Evolutionary conservation across 2,113 vertebrate genomes (phyloP), one percentile per base, ranked within the genome.

Genomic region (Uria aalge): DNA sequence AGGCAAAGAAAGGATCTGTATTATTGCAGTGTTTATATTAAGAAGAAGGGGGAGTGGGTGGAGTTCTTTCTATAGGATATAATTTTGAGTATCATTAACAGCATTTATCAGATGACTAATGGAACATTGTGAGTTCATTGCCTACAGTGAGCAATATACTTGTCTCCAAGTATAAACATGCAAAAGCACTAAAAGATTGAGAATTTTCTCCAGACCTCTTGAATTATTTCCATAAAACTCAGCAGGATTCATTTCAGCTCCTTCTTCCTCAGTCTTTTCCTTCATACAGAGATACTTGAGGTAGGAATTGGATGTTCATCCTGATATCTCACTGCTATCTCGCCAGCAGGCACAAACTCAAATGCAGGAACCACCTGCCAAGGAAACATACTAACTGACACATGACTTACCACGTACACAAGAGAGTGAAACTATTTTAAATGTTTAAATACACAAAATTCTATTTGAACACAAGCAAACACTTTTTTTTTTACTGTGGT

Each of bases 121-220:
- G 72, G n/a, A 93, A 91, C 2, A 30, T 59, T 50, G 53, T 83
- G 89, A 94, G 84, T 94, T 97, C 92, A 90, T 60, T 55, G 47
- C 45, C 74, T 68, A 57, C 4, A 53, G 40, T 67, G 43, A 90
- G 69, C 67, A 90, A n/a, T 21, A 72, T 29, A 14, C 59, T 76
- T 23, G 43, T 55, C 56, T 87, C 77, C 62, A 50, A 88, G 67
- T 14, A 41, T 27, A 67, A 92, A 87, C 53, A 89, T 1, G 3
- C 34, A 62, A 45, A 76, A 77, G 0, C 57, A 40, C 50, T 91
- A 47, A 40, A 9, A 48, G 32, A 17, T 2, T 55, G 36, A 68
- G 32, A 15, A 41, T 36, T 82, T 53, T 75, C 48, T 59, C 20
- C 77, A 91, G 52, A 72, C 5, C 5, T 21, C 5, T 0, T 55